Conservation (phyloP, 2,888 invertebrate species). For the Griposia aprilina region DNA sequence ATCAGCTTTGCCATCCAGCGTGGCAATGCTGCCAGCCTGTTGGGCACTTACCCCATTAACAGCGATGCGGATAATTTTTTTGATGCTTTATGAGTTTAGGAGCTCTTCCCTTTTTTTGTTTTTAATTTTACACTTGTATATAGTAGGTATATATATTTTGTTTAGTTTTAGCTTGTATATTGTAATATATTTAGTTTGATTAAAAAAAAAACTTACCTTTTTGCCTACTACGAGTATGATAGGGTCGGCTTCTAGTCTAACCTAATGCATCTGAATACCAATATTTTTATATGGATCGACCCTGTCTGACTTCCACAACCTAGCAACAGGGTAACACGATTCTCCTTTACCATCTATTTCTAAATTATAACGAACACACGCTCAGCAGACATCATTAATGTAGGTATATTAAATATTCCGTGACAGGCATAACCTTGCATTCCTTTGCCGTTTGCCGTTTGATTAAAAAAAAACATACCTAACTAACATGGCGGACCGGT, state of each 20-base stretch:
- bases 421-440: conserved; percentile 66
- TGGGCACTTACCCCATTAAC: no score
- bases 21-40: no score
- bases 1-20: no score
- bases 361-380: conserved; percentile 27
- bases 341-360: conserved; percentile 26
- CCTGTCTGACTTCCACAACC: background rate
- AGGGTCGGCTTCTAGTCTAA: no score
- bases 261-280: background rate
- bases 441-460: conserved; percentile 60
- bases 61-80: no score
- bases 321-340: background rate
- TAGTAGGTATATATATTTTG: no score
- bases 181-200: no score
- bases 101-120: no score
- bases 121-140: no score
- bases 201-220: no score
- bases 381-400: conserved; percentile 32
- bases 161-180: no score
- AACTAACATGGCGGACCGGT: conserved; percentile 61
- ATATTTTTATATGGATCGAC: background rate
- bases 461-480: conserved; percentile 52
- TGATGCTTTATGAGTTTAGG: no score
- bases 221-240: background rate
- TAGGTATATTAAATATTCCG: conserved; percentile 50